Evolutionary conservation across 2,797 vertebrate species (phyloP).

Genomic region (Diglossa cyanea): DNA sequence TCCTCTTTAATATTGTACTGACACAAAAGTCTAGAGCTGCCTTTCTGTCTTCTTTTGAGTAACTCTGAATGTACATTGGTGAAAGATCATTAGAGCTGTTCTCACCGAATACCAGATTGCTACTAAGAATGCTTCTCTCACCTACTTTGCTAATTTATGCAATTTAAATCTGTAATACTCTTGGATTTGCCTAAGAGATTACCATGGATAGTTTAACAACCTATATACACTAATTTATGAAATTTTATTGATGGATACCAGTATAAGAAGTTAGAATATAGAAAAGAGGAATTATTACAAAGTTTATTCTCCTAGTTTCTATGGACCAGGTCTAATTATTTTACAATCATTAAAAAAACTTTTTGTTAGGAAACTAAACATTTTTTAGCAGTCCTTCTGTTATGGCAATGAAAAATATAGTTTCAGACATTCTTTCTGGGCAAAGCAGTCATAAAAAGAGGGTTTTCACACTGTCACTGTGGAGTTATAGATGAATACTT

Average conservation of each 20-base stretch:
- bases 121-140: background rate
- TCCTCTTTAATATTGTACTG: background rate
- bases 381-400: background rate
- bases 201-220: background rate
- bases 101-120: background rate
- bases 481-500: background rate
- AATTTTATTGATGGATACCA: background rate
- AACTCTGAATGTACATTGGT: background rate
- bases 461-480: accelerated
- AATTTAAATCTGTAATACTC: background rate
- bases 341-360: background rate
- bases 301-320: background rate
- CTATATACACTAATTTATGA: background rate
- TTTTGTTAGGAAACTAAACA: background rate
- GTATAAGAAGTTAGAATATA: background rate
- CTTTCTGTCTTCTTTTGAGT: background rate
- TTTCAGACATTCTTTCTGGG: background rate
- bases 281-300: background rate
- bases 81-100: background rate
- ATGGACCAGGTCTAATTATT: background rate
- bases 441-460: background rate
- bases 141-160: background rate
- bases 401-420: background rate
- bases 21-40: background rate
- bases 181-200: background rate